Evolutionary conservation across 2,797 vertebrate genomes (phyloP), one percentile per base, ranked within the genome.

Genomic region (Lepus oiostolus): DNA sequence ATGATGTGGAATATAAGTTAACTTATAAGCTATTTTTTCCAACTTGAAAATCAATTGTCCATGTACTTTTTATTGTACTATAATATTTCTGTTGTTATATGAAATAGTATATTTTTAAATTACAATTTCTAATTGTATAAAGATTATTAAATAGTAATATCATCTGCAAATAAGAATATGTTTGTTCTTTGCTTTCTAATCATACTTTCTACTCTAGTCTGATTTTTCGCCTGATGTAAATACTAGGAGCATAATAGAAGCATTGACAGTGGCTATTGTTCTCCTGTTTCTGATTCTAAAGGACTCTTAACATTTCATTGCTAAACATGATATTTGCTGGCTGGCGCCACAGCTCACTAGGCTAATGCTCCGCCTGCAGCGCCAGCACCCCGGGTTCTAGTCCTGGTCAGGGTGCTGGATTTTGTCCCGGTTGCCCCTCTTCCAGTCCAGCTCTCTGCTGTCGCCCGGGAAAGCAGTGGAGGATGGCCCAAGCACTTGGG

Each of bases 21-120:
- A 75, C 47, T 30, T 89, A 47, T 47, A 47, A 47, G 42, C 88
- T 54, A 62, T 72, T 90, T 75, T 67, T 82, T 76, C 26, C 9
- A 76, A 93, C 38, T 76, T 88, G 87, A 90, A 85, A 85, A 67
- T 28, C 21, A 95, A 35, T 54, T 76, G 24, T 68, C 1, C 17
- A 85, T 7, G 60, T 6, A 35, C 10, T 16, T 81, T 67, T 90
- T 60, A 65, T 65, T 91, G 14, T 81, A 8, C 19, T 76, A 65
- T 62, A 67, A 58, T 30, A 70, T 68, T 88, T 93, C 7, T 54
- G 30, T 63, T 92, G 28, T 75, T 81, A 58, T 38, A 70, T 26
- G 65, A 81, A 86, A 68, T 54, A n/a, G 17, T 17, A 63, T 47
- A 79, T 63, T 58, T 52, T 47, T 58, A 65, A 84, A 52, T 42